Evolutionary conservation across 2,888 invertebrate genomes (phyloP).

Genomic region (Aromia moschata): DNA sequence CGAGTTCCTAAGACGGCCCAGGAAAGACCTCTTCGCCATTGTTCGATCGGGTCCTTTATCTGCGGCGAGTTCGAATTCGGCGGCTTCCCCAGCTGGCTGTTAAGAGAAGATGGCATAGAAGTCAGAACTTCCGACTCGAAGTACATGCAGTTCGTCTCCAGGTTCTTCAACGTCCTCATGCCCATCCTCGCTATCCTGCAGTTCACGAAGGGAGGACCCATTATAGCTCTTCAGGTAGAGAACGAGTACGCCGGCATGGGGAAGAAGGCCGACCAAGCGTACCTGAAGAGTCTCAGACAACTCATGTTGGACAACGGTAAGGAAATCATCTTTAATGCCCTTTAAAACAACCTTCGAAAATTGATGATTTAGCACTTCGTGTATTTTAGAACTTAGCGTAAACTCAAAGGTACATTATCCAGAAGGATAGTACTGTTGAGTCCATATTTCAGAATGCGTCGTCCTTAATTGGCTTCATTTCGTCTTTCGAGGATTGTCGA

Average conservation of each 20-base stretch:
- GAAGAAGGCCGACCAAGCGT: constrained; percentile 50
- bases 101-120: constrained; percentile 55
- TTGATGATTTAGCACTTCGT: no score
- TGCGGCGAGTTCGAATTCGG: constrained; percentile 87
- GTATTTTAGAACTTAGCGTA: no score
- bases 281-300: constrained; percentile 61
- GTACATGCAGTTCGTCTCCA: constrained; percentile 64
- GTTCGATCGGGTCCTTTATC: constrained; percentile 91
- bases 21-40: constrained; percentile 78
- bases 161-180: constrained; percentile 66
- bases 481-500: constrained; percentile 60
- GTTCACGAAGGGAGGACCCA: constrained; percentile 81
- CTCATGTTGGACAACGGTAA: constrained; percentile 54
- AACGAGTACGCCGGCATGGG: constrained; percentile 60
- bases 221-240: constrained; percentile 89
- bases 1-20: constrained; percentile 77
- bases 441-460: no score
- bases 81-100: constrained; percentile 56
- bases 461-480: no score
- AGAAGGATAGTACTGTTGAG: no score
- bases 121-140: constrained; percentile 48
- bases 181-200: constrained; percentile 64
- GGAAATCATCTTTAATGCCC: no score
- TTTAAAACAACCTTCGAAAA: no score
- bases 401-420: no score